Base-by-base conservation (phyloP, 2,888 invertebrate genomes). In the Eutolmus rufibarbis region DNA sequence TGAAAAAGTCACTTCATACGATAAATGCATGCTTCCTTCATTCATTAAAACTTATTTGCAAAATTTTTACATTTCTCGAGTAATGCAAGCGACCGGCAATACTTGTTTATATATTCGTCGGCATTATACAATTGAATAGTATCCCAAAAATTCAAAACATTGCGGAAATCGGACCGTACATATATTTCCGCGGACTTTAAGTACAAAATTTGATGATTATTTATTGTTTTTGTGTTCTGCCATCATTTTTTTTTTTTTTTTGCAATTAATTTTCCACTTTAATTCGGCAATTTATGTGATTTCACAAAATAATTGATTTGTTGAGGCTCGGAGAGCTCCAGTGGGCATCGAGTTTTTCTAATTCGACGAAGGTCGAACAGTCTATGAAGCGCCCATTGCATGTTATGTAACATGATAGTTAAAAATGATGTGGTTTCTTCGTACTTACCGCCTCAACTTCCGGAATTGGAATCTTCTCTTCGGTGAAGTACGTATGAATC, bases 381-480 rank as follows among this genome's bases (percentile, higher is more conserved):
- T 16, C n/a, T 51, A 51, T n/a, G 5, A 51, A 51, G 51, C n/a
- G n/a, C 2, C n/a, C 19, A 51, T n/a, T 51, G n/a, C 51, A 51
- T 7, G 19, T 46, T 51, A 51, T 16, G n/a, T 51, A 51, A 51
- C 7, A 16, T 19, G 40, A 40, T 40, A 7, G n/a, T 5, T 51
- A 19, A 51, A 51, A 16, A 51, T 16, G n/a, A 19, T 51, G 16
- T n/a, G n/a, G 7, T 3, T 51, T 51, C 51, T n/a, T n/a, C 16
- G 7, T 82, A 90, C 92, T 92, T 91, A 94, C 94, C 88, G 91
- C 91, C 74, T 93, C 93, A 74, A 92, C 90, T 88, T 95, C 94
- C 23, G 95, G 95, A 90, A 95, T 94, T 34, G 91, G 92, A 86
- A 95, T 93, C 91, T 94, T 94, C 90, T 95, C 93, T 89, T 95